Conservation (phyloP, 2,113 vertebrate genomes). For the Dissostichus mawsoni region DNA sequence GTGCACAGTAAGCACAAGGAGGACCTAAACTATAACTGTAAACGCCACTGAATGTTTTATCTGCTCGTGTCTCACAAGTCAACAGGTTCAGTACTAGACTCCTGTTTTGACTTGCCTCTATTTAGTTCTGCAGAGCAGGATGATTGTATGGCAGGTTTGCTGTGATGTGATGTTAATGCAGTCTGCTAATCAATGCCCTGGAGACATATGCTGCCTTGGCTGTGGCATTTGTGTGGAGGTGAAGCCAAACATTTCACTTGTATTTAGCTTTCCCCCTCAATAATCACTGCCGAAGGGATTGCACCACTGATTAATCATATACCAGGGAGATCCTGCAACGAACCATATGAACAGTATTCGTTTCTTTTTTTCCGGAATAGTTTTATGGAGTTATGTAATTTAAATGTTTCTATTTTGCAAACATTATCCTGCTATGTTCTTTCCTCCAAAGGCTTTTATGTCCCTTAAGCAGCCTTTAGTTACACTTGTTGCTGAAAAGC, state of each 20-base stretch:
- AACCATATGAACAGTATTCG: not conserved
- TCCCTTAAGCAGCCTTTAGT: conserved; percentile 1
- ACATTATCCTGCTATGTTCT: not conserved
- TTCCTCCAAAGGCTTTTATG: not conserved
- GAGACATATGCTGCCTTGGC: conserved; percentile 23
- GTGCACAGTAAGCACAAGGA: not conserved
- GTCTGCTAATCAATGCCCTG: conserved; percentile 33
- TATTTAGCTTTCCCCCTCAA: not conserved
- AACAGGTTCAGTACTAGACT: conserved; percentile 18
- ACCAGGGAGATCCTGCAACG: not conserved
- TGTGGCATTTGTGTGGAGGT: conserved; percentile 10
- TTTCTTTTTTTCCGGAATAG: not conserved
- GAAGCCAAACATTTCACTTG: conserved; percentile 11
- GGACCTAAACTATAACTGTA: not conserved
- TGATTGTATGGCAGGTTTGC: conserved; percentile 42
- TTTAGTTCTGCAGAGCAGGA: not conserved
- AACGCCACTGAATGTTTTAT: not conserved
- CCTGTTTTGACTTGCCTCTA: conserved; percentile 38
- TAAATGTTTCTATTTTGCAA: conserved; percentile 18
- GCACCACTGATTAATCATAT: conserved; percentile 1
- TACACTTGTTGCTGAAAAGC: conserved; percentile 7
- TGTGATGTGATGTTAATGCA: conserved; percentile 46
- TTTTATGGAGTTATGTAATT: not conserved
- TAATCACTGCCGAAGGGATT: conserved; percentile 22
- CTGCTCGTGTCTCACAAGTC: conserved; percentile 10